Conservation (phyloP, 2,888 invertebrate genomes). For the Nebria salina region DNA sequence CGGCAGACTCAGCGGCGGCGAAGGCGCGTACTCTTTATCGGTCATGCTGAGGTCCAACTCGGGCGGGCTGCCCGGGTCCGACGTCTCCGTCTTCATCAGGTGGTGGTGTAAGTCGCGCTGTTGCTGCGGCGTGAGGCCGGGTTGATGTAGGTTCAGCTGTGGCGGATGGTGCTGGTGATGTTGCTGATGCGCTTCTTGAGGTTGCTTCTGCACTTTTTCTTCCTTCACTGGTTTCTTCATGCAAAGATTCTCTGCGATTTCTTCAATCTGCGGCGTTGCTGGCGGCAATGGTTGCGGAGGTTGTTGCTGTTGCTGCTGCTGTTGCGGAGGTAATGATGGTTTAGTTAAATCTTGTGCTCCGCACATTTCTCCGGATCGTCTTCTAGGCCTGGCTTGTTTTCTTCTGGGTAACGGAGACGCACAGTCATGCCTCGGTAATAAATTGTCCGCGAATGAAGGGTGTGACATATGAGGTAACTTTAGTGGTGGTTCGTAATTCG, state of each 20-base stretch:
- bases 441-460: slow-evolving; percentile 61
- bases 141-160: slow-evolving; percentile 19
- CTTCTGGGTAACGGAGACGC: slow-evolving; percentile 84
- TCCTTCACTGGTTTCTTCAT: slow-evolving; percentile 67
- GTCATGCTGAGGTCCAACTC: slow-evolving; percentile 59
- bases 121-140: slow-evolving; percentile 45
- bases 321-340: slow-evolving; percentile 55
- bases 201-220: slow-evolving; percentile 50
- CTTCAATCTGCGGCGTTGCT: slow-evolving; percentile 56
- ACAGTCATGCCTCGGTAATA: slow-evolving; percentile 65
- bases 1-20: slow-evolving; percentile 67
- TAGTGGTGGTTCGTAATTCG: slow-evolving; percentile 62
- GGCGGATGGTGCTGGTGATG: slow-evolving; percentile 41
- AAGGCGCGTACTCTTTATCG: slow-evolving; percentile 63
- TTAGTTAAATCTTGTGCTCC: slow-evolving; percentile 69
- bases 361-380: slow-evolving; percentile 80
- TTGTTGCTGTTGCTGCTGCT: slow-evolving; percentile 44
- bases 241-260: slow-evolving; percentile 69
- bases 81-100: slow-evolving; percentile 51
- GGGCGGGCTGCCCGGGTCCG: slow-evolving; percentile 55
- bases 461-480: slow-evolving; percentile 64
- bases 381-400: slow-evolving; percentile 85
- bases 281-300: slow-evolving; percentile 42
- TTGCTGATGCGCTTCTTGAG: slow-evolving; percentile 49
- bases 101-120: slow-evolving; percentile 30